These are phyloP conservation scores for Pithys albifrons DNA, from an alignment of 2,113 vertebrate genomes.

Conservation along the genomic window DNA sequence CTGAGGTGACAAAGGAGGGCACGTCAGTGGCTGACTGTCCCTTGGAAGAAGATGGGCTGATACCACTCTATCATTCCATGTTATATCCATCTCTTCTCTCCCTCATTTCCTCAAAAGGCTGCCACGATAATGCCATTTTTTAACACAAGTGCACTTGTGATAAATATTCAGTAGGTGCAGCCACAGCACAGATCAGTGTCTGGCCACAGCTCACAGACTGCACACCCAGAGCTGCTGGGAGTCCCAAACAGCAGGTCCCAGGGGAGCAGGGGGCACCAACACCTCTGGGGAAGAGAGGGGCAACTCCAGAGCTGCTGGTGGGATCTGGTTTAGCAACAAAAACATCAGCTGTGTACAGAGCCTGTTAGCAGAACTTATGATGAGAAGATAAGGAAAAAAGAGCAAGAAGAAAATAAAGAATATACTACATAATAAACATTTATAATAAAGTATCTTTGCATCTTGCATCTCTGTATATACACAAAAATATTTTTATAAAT, in stretches of 20 bases:
- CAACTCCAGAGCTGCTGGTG: not conserved
- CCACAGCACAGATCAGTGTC: not conserved
- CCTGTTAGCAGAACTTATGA: not conserved
- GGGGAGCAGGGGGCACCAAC: accelerated
- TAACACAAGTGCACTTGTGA: not conserved
- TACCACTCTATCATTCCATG: accelerated
- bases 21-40: not conserved
- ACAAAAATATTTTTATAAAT: too few species aligned
- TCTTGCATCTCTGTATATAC: not conserved
- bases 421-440: not conserved
- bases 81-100: not conserved
- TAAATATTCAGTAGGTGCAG: too few species aligned
- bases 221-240: not conserved
- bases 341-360: accelerated
- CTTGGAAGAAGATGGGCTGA: not conserved
- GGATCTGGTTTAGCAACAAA: not conserved
- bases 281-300: not conserved
- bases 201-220: not conserved
- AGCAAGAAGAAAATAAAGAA: not conserved
- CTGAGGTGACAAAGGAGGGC: not conserved
- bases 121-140: not conserved
- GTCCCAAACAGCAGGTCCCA: not conserved
- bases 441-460: not conserved
- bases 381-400: not conserved
- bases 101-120: not conserved